Evolutionary conservation across 2,797 vertebrate species (phyloP).

Genomic region (Hippoglossus hippoglossus): DNA sequence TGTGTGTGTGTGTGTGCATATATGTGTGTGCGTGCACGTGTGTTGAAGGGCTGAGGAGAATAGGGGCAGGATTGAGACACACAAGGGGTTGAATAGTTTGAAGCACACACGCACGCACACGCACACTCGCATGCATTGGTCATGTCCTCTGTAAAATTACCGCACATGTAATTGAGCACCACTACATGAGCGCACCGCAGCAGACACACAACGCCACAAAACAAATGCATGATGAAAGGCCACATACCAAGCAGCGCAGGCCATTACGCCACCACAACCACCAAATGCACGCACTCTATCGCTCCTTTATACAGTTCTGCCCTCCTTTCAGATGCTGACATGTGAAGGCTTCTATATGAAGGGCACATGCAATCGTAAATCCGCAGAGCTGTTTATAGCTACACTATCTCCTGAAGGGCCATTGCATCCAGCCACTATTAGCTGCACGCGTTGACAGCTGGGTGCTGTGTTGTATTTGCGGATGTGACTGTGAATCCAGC

Average conservation of each 20-base stretch:
- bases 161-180: constrained; percentile 51
- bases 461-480: constrained; percentile 74
- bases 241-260: constrained; percentile 46
- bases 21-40: constrained; percentile 41
- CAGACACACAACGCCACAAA: constrained; percentile 30
- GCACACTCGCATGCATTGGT: constrained; percentile 27
- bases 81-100: constrained; percentile 66
- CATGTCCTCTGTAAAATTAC: constrained; percentile 55
- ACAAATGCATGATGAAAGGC: constrained; percentile 66
- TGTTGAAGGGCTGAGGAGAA: constrained; percentile 60
- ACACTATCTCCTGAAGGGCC: constrained; percentile 77
- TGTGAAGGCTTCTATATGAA: constrained; percentile 77
- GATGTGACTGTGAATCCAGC: constrained; percentile 75
- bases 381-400: constrained; percentile 79
- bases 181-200: constrained; percentile 3
- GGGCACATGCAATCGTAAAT: constrained; percentile 79
- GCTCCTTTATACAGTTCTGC: constrained; percentile 54
- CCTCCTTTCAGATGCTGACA: constrained; percentile 74
- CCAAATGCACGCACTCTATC: constrained; percentile 43
- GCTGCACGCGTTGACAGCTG: constrained; percentile 75
- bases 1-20: constrained; percentile 53
- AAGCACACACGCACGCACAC: constrained; percentile 32
- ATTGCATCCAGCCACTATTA: constrained; percentile 71
- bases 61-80: constrained; percentile 71
- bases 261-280: constrained; percentile 47